phyloP scores from a whole-genome alignment of 2,888 invertebrate genomes.

The Aleiodes leptofemur region DNA sequence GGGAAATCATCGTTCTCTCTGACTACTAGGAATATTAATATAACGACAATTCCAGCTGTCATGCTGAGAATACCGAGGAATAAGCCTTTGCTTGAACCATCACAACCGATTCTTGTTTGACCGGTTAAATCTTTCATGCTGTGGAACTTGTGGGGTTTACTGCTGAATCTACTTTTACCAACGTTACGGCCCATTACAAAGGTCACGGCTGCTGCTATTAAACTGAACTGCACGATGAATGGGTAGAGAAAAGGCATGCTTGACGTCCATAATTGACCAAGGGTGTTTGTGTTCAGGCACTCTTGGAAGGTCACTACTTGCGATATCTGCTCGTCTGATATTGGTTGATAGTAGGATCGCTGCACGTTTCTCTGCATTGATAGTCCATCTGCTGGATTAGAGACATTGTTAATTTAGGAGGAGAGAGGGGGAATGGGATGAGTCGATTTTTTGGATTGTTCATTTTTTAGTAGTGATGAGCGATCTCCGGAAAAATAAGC shows the following conservation, averaged over 20 bases:
- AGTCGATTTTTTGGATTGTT: too few species aligned
- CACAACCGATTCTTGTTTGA: slow-evolving; percentile 74
- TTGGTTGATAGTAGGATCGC: slow-evolving; percentile 69
- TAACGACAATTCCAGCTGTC: slow-evolving; percentile 77
- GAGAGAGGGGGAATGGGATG: not conserved
- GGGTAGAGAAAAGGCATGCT: slow-evolving; percentile 78
- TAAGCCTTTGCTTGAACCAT: slow-evolving; percentile 77
- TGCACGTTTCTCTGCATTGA: slow-evolving; percentile 46
- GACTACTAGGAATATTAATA: slow-evolving; percentile 77
- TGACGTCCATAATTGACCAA: slow-evolving; percentile 78
- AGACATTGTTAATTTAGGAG: too few species aligned
- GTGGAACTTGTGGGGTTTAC: slow-evolving; percentile 69
- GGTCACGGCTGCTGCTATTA: slow-evolving; percentile 78
- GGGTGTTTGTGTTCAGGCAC: slow-evolving; percentile 77
- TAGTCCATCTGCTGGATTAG: slow-evolving; percentile 49
- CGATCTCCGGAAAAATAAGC: too few species aligned
- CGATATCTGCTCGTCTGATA: slow-evolving; percentile 75
- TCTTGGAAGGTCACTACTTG: slow-evolving; percentile 77
- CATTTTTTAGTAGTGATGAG: too few species aligned
- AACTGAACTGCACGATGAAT: slow-evolving; percentile 77
- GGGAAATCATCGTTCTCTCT: slow-evolving; percentile 76
- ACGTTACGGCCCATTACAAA: slow-evolving; percentile 78
- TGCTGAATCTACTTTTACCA: slow-evolving; percentile 69
- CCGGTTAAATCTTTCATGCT: slow-evolving; percentile 66
- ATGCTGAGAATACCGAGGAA: slow-evolving; percentile 77